Percentiles rank a stretch among this genome's conserved stretches.
phyloP scores from a whole-genome alignment of 2,113 vertebrate species.

The Symphodus melops region DNA sequence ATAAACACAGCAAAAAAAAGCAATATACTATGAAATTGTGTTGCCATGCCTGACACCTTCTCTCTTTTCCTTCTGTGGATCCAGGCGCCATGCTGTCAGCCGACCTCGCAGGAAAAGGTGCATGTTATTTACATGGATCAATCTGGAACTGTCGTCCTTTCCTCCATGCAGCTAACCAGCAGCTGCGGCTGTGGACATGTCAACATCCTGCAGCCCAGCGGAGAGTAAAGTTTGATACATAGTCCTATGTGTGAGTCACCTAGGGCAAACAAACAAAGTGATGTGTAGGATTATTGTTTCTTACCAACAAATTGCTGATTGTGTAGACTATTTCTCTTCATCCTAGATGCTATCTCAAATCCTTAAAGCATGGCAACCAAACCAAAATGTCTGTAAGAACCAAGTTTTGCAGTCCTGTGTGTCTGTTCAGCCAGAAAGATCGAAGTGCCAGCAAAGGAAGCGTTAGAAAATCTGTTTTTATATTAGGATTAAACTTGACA shows the following conservation, averaged over 20 bases:
- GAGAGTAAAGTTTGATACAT: constrained; percentile 42
- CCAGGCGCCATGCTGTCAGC: constrained; percentile 71
- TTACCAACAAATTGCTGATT: constrained; percentile 3
- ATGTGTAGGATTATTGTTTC: background rate
- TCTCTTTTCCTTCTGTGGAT: constrained; percentile 4
- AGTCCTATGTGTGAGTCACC: background rate
- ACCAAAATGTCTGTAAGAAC: too few relatives aligned
- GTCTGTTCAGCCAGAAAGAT: background rate
- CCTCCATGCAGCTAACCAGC: constrained; percentile 64
- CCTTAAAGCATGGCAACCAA: constrained; percentile 34
- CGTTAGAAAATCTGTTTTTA: background rate
- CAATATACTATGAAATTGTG: background rate
- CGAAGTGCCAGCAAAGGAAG: background rate
- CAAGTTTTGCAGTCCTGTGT: constrained; percentile 42
- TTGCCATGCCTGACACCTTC: background rate
- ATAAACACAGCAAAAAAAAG: too few relatives aligned
- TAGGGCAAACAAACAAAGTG: constrained; percentile 2
- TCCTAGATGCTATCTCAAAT: constrained; percentile 13
- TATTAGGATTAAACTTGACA: background rate
- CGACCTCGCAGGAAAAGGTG: constrained; percentile 50
- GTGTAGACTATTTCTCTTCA: constrained; percentile 17
- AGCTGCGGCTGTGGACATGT: constrained; percentile 69
- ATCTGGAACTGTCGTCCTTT: constrained; percentile 58
- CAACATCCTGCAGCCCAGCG: constrained; percentile 16
- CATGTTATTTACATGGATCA: constrained; percentile 78